phyloP scores from a whole-genome alignment of 2,113 vertebrate species.

The Dissostichus mawsoni region DNA sequence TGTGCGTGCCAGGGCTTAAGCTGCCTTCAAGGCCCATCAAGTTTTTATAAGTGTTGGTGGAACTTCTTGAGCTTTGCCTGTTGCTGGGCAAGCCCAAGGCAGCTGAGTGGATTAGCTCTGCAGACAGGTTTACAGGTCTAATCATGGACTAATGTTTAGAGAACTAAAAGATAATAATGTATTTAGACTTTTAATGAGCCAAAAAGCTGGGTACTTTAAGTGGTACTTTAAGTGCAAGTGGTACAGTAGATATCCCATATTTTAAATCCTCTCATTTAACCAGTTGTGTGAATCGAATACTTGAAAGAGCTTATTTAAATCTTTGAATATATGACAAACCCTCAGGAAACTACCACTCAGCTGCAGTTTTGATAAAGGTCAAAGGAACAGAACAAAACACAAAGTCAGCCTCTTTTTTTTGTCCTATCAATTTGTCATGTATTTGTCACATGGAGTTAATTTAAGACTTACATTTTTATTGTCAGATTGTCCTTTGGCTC shows the following conservation, averaged over 20 bases:
- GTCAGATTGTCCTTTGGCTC: neutral
- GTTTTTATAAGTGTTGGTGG: conserved; percentile 16
- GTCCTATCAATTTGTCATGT: neutral
- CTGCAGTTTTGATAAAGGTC: neutral
- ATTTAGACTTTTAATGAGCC: conserved; percentile 8
- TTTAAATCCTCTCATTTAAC: neutral
- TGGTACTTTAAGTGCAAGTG: neutral
- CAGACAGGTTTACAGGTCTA: conserved; percentile 11
- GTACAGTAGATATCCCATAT: neutral
- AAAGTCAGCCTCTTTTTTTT: neutral
- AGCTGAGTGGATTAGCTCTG: conserved; percentile 25
- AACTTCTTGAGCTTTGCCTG: conserved; percentile 20
- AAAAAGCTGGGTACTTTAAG: neutral
- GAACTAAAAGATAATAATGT: neutral
- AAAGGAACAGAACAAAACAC: neutral
- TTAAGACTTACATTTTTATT: neutral
- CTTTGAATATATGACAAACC: neutral
- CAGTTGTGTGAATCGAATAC: neutral
- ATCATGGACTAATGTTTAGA: conserved; percentile 3
- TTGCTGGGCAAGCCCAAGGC: conserved; percentile 11
- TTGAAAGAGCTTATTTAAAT: neutral
- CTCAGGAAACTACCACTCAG: neutral
- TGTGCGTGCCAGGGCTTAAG: neutral
- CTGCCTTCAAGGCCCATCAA: conserved; percentile 32
- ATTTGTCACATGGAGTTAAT: neutral